Evolutionary conservation across 2,113 vertebrate species (phyloP).

Genomic region (Thymallus thymallus): DNA sequence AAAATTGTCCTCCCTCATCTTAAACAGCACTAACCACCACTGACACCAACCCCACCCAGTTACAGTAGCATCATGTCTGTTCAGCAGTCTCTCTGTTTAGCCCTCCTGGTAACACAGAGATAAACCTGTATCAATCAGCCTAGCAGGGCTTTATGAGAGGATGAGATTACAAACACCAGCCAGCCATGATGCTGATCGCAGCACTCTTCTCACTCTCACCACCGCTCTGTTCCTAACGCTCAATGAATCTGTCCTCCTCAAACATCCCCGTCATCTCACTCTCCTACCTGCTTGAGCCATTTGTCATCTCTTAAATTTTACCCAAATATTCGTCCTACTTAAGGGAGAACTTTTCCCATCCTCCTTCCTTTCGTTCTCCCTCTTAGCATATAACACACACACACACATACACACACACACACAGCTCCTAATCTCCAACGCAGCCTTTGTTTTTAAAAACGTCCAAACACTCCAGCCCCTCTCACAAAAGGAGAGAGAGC

Average conservation of each 20-base stretch:
- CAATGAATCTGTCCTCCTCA: constrained; percentile 21
- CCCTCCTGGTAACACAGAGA: neutral
- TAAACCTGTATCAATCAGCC: constrained; percentile 1
- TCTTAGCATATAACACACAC: neutral
- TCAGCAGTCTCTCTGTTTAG: neutral
- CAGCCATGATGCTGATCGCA: neutral
- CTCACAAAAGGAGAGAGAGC: constrained; percentile 34
- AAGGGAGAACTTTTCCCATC: neutral
- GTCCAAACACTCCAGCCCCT: constrained; percentile 40
- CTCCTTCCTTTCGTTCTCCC: neutral
- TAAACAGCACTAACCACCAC: no score
- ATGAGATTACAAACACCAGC: neutral
- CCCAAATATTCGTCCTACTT: neutral
- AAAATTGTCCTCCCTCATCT: no score
- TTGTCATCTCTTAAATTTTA: neutral
- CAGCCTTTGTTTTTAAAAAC: constrained; percentile 36
- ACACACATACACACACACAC: constrained; percentile 20
- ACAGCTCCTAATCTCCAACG: constrained; percentile 54
- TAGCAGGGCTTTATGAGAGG: neutral
- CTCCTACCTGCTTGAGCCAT: neutral
- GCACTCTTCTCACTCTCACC: constrained; percentile 15
- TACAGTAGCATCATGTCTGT: no score
- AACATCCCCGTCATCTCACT: constrained; percentile 6
- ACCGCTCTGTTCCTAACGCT: constrained; percentile 17
- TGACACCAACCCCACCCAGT: no score